Evolutionary conservation across 2,113 vertebrate genomes (phyloP).

Genomic region (Misgurnus anguillicaudatus): DNA sequence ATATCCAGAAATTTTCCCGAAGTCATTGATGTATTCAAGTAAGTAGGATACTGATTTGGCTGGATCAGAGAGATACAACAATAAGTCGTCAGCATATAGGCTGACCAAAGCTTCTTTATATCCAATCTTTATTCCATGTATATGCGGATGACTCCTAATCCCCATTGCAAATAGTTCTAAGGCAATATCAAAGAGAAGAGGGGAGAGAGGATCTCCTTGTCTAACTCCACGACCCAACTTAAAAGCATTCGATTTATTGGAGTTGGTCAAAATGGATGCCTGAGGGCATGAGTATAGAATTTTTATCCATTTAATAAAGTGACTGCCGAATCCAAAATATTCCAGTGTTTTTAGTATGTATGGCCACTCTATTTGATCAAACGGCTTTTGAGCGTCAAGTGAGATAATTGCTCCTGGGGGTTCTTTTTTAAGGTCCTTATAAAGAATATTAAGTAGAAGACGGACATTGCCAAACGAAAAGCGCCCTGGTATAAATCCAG

Average conservation of each 20-base stretch:
- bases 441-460: no score
- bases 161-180: constrained; percentile 6
- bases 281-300: no score
- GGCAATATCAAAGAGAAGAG: constrained; percentile 14
- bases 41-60: background rate
- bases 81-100: constrained; percentile 7
- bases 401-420: no score
- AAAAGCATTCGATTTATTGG: background rate
- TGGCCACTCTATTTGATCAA: no score
- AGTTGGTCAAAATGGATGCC: background rate
- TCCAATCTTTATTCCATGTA: background rate
- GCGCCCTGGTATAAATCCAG: no score
- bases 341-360: no score
- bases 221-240: background rate
- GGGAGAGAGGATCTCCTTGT: background rate
- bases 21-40: background rate
- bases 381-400: no score
- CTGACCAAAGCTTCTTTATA: background rate
- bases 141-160: constrained; percentile 4
- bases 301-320: no score
- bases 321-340: no score
- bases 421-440: no score
- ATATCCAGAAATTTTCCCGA: constrained; percentile 15
- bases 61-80: background rate
- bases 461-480: no score